phyloP scores from a whole-genome alignment of 2,888 invertebrate genomes.

The Caenorhabditis sinica region DNA sequence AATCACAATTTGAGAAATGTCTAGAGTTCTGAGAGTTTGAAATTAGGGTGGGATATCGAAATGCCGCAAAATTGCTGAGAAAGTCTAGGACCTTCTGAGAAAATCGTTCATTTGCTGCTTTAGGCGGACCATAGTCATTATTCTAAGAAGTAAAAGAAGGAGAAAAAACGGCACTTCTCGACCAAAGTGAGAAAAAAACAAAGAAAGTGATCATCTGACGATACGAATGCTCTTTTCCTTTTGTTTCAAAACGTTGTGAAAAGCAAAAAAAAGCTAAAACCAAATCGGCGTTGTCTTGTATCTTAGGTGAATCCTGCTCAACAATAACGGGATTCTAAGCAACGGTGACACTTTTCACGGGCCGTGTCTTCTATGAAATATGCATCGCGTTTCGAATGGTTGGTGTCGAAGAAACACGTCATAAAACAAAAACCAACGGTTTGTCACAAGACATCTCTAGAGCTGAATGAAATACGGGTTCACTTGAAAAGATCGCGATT shows the following conservation, averaged over 20 bases:
- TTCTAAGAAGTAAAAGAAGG: not conserved
- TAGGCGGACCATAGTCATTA: constrained; percentile 33
- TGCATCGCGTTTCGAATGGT: constrained; percentile 25
- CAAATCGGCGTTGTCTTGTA: constrained; percentile 6
- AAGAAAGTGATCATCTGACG: constrained; percentile 40
- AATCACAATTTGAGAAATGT: not conserved
- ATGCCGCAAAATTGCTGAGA: not conserved
- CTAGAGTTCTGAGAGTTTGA: not conserved
- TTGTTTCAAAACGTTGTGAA: constrained; percentile 3
- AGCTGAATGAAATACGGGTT: constrained; percentile 46
- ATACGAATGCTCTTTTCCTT: constrained; percentile 23
- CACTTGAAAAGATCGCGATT: constrained; percentile 39
- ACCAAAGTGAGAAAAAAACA: constrained; percentile 33
- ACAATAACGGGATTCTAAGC: constrained; percentile 38
- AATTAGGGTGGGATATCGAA: not conserved
- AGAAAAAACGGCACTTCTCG: constrained; percentile 3
- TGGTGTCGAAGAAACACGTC: constrained; percentile 7
- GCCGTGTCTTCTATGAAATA: constrained; percentile 42
- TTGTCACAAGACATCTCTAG: not conserved
- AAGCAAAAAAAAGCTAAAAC: not conserved
- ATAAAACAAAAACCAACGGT: constrained; percentile 29
- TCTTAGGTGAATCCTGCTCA: constrained; percentile 23
- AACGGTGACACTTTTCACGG: constrained; percentile 54
- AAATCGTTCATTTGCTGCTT: constrained; percentile 2
- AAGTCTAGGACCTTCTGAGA: constrained; percentile 1